phyloP scores from a whole-genome alignment of 1,140 invertebrate genomes.

The Heterodera carotae region DNA sequence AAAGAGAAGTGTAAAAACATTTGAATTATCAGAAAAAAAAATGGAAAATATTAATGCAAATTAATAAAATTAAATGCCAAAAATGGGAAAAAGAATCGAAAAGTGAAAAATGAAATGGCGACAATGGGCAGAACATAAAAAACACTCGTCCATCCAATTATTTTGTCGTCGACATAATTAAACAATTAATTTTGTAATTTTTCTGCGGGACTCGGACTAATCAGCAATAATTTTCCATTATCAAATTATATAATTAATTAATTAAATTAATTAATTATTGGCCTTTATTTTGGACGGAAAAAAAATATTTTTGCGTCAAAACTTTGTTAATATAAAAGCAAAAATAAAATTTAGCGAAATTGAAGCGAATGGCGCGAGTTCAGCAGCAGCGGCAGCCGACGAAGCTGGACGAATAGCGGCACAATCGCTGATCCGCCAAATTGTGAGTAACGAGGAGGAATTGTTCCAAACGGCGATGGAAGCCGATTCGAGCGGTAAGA shows the following conservation, averaged over 20 bases:
- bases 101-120: too few species aligned
- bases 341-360: not conserved
- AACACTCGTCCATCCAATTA: too few species aligned
- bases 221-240: too few species aligned
- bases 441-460: constrained; percentile 23
- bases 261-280: not conserved
- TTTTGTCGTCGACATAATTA: too few species aligned
- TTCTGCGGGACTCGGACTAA: too few species aligned
- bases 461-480: constrained; percentile 24
- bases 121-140: too few species aligned
- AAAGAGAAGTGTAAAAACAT: constrained; percentile 18
- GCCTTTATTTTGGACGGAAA: not conserved
- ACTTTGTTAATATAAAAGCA: not conserved
- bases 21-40: not conserved
- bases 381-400: too few species aligned
- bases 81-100: too few species aligned
- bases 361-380: constrained; percentile 13
- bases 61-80: not conserved
- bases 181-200: too few species aligned
- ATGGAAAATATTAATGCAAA: not conserved
- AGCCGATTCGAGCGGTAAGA: constrained; percentile 11
- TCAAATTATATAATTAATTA: too few species aligned
- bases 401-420: constrained; percentile 10
- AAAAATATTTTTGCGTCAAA: too few species aligned
- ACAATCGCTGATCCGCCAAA: constrained; percentile 25